Evolutionary conservation across 2,888 invertebrate genomes (phyloP), one percentile per base, ranked within the genome.

Genomic region (Parthenolecanium corni): DNA sequence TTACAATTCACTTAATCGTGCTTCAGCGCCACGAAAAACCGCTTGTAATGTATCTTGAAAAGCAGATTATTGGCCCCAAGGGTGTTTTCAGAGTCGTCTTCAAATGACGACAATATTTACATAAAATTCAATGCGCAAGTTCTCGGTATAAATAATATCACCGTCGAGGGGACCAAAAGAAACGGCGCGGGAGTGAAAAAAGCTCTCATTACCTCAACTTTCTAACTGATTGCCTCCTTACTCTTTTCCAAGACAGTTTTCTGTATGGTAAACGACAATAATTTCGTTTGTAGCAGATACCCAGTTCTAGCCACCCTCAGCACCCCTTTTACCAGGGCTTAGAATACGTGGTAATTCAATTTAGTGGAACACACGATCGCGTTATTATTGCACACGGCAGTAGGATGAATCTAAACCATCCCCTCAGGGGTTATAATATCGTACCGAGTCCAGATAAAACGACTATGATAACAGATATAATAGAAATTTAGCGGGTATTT

Each of bases 321-420:
- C 18, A 44, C 14, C 18, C 44, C 14, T 47, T n/a, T 47, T 20
- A n/a, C 21, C 6, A 9, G 18, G 38, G 16, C 44, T 18, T 12
- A 24, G 23, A 54, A 42, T 42, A 20, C 54, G 16, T 16, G 42
- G 54, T 23, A 54, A 54, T 54, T 54, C 54, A 54, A 54, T 54
- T 54, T 54, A 54, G 42, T 40, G 40, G 42, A 40, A 54, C 44
- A 38, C 54, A n/a, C 18, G 53, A 36, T n/a, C n/a, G 52, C 52
- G 20, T 31, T 36, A 42, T 54, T n/a, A 42, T 54, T 21, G 20
- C n/a, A 40, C 49, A 49, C 40, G 6, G 44, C 44, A 12, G 38
- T 14, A 42, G 6, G 44, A 14, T 18, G 44, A 42, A 42, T 42
- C 18, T 14, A 42, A 42, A 14, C 44, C 44, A 18, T 4, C 44